Evolutionary conservation across 2,888 invertebrate genomes (phyloP).

Genomic region (Nomada ruficornis): DNA sequence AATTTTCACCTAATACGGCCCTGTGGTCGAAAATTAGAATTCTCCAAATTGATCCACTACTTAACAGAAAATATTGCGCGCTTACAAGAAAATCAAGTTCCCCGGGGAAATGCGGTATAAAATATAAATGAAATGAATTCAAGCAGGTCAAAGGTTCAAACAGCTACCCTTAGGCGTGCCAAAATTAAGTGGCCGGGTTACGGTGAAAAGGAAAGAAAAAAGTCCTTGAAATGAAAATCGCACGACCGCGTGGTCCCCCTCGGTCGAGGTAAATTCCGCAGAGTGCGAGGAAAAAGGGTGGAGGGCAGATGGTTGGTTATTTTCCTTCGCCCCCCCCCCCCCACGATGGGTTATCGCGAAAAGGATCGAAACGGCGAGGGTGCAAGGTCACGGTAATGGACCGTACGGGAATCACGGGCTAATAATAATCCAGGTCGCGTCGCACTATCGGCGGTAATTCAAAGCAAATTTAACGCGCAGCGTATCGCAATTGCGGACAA

Average conservation of each 20-base stretch:
- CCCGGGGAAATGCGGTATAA: too few species aligned
- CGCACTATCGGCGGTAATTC: constrained; percentile 79
- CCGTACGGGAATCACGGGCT: constrained; percentile 77
- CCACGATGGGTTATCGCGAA: constrained; percentile 31
- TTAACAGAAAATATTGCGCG: too few species aligned
- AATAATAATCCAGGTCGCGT: constrained; percentile 78
- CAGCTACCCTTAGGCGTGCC: background rate
- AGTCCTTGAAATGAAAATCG: constrained; percentile 11
- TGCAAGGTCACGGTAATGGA: constrained; percentile 75
- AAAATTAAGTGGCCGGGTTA: background rate
- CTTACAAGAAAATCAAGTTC: too few species aligned
- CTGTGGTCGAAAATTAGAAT: too few species aligned
- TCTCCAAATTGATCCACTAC: too few species aligned
- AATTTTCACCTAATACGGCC: too few species aligned
- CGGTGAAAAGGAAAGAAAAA: background rate
- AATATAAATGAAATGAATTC: background rate
- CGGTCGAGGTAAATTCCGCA: background rate
- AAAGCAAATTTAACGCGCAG: constrained; percentile 80
- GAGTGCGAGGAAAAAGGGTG: background rate
- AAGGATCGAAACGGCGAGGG: constrained; percentile 36
- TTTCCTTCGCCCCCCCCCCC: constrained; percentile 35
- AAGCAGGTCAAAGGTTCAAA: background rate
- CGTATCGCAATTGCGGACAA: constrained; percentile 78
- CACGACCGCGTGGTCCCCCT: background rate
- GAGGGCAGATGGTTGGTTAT: constrained; percentile 32